These are phyloP conservation scores for Meda fulgida DNA, from an alignment of 2,797 vertebrate genomes.

Conservation along the genomic window DNA sequence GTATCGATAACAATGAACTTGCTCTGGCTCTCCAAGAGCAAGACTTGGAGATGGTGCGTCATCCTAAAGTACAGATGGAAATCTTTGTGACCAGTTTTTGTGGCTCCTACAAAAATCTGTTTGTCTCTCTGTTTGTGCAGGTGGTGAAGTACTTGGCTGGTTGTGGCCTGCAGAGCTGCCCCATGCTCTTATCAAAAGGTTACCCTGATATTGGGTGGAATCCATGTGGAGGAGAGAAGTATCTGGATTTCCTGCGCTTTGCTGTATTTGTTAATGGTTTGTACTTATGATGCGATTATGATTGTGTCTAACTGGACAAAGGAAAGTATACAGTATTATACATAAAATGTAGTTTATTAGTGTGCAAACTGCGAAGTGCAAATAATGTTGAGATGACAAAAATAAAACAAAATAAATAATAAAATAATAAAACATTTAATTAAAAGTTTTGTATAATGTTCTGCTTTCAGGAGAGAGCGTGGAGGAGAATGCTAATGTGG, in stretches of 20 bases:
- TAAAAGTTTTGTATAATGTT: neutral
- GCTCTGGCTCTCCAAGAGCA: conserved; percentile 93
- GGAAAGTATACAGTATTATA: neutral
- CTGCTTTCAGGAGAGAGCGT: conserved; percentile 87
- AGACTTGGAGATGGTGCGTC: conserved; percentile 90
- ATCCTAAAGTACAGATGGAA: neutral
- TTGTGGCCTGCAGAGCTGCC: conserved; percentile 93
- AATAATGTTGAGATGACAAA: neutral
- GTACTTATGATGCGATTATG: conserved; percentile 43
- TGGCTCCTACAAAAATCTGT: neutral
- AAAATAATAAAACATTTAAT: neutral
- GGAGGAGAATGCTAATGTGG: conserved; percentile 95
- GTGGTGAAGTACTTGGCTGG: conserved; percentile 94
- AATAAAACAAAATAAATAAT: neutral
- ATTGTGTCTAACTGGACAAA: neutral
- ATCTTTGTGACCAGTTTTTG: neutral
- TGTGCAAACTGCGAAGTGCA: neutral
- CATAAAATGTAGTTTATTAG: neutral
- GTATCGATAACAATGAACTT: conserved; percentile 95
- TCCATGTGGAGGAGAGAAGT: conserved; percentile 92
- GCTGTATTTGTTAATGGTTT: conserved; percentile 96
- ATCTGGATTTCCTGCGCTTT: conserved; percentile 93
- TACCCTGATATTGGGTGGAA: conserved; percentile 97
- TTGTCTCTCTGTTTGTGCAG: conserved; percentile 66
- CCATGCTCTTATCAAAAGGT: conserved; percentile 91